Conservation (phyloP, 2,797 vertebrate species). For the Smutsia gigantea region DNA sequence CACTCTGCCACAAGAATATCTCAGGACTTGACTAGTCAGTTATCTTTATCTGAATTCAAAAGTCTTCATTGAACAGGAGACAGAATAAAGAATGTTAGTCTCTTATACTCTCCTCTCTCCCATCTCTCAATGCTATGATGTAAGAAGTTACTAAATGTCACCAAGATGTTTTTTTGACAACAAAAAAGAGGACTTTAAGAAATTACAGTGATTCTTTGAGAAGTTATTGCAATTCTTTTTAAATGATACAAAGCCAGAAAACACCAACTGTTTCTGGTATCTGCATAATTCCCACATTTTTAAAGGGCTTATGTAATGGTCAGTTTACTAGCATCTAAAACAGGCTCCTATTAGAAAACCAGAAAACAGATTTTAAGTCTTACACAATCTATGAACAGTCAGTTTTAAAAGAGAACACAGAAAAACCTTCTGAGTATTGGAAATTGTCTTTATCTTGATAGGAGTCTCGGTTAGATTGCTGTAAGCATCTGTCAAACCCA, state of each 20-base stretch:
- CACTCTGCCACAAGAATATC: background rate
- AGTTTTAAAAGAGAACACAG: background rate
- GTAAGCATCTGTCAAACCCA: background rate
- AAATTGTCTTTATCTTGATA: background rate
- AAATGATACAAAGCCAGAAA: background rate
- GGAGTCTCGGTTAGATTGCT: background rate
- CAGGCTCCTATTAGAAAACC: background rate
- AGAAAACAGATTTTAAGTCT: constrained; percentile 3
- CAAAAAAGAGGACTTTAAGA: too few relatives aligned
- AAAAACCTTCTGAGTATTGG: background rate
- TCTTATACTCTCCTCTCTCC: background rate
- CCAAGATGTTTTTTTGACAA: too few relatives aligned
- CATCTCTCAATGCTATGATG: background rate
- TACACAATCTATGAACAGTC: background rate
- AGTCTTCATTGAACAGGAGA: background rate
- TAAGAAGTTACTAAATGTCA: background rate
- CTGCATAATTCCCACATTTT: background rate
- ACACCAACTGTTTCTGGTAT: background rate
- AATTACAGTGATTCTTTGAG: too few relatives aligned
- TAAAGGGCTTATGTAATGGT: background rate
- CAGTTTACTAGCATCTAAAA: background rate
- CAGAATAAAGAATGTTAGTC: background rate
- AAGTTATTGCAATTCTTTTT: too few relatives aligned
- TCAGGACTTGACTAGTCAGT: background rate
- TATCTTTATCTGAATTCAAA: constrained; percentile 32